Evolutionary conservation across 2,888 invertebrate species (phyloP), one percentile per base, ranked within the genome.

Genomic region (Petrolisthes cinctipes): DNA sequence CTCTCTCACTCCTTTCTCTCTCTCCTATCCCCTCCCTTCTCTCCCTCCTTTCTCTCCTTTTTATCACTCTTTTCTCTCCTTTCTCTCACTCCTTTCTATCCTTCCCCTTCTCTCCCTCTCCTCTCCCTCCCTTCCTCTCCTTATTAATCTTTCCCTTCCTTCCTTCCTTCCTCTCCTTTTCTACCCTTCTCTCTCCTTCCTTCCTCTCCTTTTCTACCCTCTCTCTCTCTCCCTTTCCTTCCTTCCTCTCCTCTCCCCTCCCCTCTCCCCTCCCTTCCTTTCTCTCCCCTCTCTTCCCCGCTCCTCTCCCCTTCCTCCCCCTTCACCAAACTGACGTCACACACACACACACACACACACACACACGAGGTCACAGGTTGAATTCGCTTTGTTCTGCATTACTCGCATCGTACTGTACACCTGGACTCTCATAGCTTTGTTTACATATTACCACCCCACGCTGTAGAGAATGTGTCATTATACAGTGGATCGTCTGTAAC

Each of bases 261-360:
- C 17, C 54, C n/a, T 23, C n/a, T 17, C 4, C 9, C n/a, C 17
- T 17, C 9, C 20, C n/a, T 53, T 54, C 56, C 20, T 57, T 53
- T n/a, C 56, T 80, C 80, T 20, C 56, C 56, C 56, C 53, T 56
- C 54, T 54, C 57, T 20, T 80, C 80, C 57, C 20, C 80, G 11
- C 56, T 53, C 80, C 56, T 56, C 57, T 53, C 80, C 20, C 2
- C 57, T 56, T 56, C 80, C 54, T 56, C 56, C 53, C 5, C 78
- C 51, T 51, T 9, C 5, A 9, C 51, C 9, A n/a, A 23, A n/a
- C 51, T 78, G 9, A 53, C 51, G n/a, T n/a, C n/a, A n/a, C n/a
- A n/a, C n/a, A n/a, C n/a, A n/a, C n/a, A n/a, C n/a, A n/a, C n/a
- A n/a, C n/a, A n/a, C n/a, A n/a, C n/a, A n/a, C n/a, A n/a, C n/a